Base-by-base conservation (phyloP, 2,797 vertebrate species). In the Psittacula derbiana region DNA sequence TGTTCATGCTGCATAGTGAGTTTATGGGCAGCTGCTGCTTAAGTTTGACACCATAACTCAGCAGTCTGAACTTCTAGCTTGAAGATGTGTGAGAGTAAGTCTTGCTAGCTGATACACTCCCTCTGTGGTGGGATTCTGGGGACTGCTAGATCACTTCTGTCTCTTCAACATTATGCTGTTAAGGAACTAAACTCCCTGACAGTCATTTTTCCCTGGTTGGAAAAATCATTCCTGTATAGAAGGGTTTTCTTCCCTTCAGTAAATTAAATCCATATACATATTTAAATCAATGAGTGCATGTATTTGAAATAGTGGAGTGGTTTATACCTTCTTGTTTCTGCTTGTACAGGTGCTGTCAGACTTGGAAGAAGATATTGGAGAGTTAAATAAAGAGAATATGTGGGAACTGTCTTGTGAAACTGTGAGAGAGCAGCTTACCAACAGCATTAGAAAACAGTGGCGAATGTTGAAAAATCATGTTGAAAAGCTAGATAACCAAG, bases 391-490 rank as follows among this genome's bases (percentile, higher is more conserved):
- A 92, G 99, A 99, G 91, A 98, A 97, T 62, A 86, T 97, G 55
- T 98, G 99, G 97, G 99, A 99, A 97, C 98, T 99, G 43, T 99
- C 99, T 8, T 99, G 99, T 97, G 99, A 99, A 88, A 98, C 98
- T 16, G 99, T 98, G 11, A 97, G 99, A 55, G 99, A 99, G 71
- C 99, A 99, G 94, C 99, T 99, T 75, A 98, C 99, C 72, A 99
- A 99, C 97, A 99, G 99, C 98, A 99, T 99, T 95, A 98, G 99
- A 12, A 99, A 98, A 89, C 99, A 99, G 92, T 99, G 99, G 99
- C 98, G 99, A 88, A 99, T 98, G 96, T 96, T 99, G 86, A 99
- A 99, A 97, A 99, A 96, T 96, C 99, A 99, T 3, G 98, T 99
- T 93, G 99, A 99, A 95, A 99, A 98, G 94, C 97, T 99, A 53